Base-by-base conservation (phyloP, 2,113 vertebrate species). In the Sphaerodactylus townsendi region DNA sequence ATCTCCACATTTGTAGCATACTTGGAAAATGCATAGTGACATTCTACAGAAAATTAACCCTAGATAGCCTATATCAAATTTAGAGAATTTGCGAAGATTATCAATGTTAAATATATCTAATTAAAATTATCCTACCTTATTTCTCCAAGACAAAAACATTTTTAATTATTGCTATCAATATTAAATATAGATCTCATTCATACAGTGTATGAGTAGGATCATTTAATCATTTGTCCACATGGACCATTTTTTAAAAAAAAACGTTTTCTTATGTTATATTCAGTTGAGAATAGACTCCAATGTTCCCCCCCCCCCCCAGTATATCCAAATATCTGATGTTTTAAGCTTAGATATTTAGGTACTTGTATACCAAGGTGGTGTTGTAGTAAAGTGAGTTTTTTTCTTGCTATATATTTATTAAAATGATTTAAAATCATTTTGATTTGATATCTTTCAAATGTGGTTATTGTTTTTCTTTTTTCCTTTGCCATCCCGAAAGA, bases 371-470 rank as follows among this genome's bases (percentile, higher is more conserved):
- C 93, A 95, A 94, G 85, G 95, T 96, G 95, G 90, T 94, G 92
- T 92, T 96, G 95, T 96, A 97, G 95, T 95, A 96, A 95, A 96
- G 96, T 96, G 95, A 95, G 84, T 94, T 95, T 96, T n/a, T 84
- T 96, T 83, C 95, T 96, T 95, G 95, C 94, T 94, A 95, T 95
- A 95, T 97, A 96, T 97, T 97, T 96, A 97, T 96, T 97, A 96
- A 97, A 96, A 96, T 91, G 91, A 94, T 93, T 59, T 93, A 95
- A 95, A 94, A 91, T 95, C 92, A 91, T 91, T 94, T 88, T 88
- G 93, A 81, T 93, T 93, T 96, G 92, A 92, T 77, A 92, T 85
- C 75, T 91, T 93, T 62, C 68, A 84, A 37, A 77, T 78, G 39
- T 92, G 89, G 59, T 86, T 90, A 3, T 72, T 82, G 85, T 84